Evolutionary conservation across 2,113 vertebrate species (phyloP).

Genomic region (Macrotus californicus): DNA sequence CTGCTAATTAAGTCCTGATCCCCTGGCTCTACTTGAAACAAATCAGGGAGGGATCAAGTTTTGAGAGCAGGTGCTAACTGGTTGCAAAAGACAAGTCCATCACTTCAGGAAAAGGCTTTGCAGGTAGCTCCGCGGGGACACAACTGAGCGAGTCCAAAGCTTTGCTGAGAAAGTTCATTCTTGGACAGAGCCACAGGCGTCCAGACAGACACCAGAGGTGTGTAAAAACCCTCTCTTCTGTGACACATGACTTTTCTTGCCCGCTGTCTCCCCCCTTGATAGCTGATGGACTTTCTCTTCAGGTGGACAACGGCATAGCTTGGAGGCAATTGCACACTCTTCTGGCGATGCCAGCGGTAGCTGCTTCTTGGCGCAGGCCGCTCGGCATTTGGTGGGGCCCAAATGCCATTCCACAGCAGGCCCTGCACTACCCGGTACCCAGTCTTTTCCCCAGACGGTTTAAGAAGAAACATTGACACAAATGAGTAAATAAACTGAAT

Average conservation of each 20-base stretch:
- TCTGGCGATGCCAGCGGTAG: neutral
- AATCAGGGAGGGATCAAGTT: slow-evolving; percentile 74
- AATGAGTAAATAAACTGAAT: neutral
- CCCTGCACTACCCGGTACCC: neutral
- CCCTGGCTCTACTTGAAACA: slow-evolving; percentile 85
- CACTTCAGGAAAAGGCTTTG: slow-evolving; percentile 73
- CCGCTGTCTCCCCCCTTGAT: neutral
- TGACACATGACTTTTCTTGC: neutral
- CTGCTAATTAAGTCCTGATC: slow-evolving; percentile 85
- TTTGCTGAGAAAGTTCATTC: slow-evolving; percentile 66
- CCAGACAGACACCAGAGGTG: neutral
- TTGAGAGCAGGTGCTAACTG: slow-evolving; percentile 83
- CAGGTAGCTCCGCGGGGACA: slow-evolving; percentile 48
- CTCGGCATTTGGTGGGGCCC: slow-evolving; percentile 6
- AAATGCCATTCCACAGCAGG: neutral
- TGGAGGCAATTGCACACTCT: neutral
- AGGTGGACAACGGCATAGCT: slow-evolving; percentile 22
- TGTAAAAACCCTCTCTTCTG: neutral
- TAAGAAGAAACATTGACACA: neutral
- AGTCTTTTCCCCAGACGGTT: neutral
- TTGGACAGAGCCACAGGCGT: slow-evolving; percentile 57
- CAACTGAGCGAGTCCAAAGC: slow-evolving; percentile 40
- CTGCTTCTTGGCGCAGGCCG: neutral
- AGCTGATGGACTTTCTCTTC: slow-evolving; percentile 1
- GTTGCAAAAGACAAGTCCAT: slow-evolving; percentile 76